Evolutionary conservation across 2,797 vertebrate genomes (phyloP).

Genomic region (Dermochelys coriacea): DNA sequence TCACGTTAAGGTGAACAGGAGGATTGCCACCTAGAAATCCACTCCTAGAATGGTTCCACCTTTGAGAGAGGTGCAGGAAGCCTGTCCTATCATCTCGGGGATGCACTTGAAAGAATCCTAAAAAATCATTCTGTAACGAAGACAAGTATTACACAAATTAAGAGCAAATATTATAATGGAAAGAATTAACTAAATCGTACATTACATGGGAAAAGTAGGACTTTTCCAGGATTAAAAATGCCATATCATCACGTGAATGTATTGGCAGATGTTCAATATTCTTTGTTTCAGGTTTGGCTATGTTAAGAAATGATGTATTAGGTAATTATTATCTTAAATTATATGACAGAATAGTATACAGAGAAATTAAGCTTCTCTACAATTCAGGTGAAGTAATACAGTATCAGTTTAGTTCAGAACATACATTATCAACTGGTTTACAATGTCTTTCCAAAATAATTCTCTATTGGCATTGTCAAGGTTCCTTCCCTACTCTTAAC

Average conservation of each 20-base stretch:
- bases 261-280: constrained; percentile 55
- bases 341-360: constrained; percentile 55
- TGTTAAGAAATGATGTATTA: constrained; percentile 58
- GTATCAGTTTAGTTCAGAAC: not conserved
- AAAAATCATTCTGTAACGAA: not conserved
- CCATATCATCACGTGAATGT: constrained; percentile 36
- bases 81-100: not conserved
- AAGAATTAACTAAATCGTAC: not conserved
- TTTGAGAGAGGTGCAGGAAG: not conserved
- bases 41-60: not conserved
- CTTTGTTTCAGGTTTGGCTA: constrained; percentile 48
- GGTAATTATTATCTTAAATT: constrained; percentile 68
- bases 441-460: constrained; percentile 28
- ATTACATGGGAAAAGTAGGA: not conserved
- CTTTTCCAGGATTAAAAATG: constrained; percentile 9
- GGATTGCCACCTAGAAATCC: not conserved
- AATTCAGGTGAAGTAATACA: constrained; percentile 25
- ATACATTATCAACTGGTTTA: not conserved
- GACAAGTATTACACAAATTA: not conserved
- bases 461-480: not conserved
- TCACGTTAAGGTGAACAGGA: not conserved
- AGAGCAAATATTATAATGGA: not conserved
- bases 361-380: constrained; percentile 35
- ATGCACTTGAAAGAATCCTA: not conserved
- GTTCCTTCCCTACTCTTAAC: too few relatives aligned